These are phyloP conservation scores for Mesorhabditis spiculigera DNA, from an alignment of 2,888 invertebrate species.

Conservation along the genomic window DNA sequence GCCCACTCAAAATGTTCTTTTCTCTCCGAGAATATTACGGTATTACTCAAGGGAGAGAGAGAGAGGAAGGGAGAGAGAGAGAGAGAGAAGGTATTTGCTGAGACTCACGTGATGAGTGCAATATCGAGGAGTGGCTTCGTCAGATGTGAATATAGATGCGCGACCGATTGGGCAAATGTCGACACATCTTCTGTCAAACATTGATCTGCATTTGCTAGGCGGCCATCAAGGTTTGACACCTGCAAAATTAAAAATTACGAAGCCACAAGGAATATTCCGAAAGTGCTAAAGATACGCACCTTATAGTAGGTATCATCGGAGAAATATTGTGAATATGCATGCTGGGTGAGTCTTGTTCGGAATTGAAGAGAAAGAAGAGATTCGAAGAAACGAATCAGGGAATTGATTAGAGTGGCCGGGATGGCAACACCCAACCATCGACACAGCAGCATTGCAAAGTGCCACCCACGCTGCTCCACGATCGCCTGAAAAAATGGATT, in stretches of 20 bases:
- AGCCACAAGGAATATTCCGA: too few species aligned
- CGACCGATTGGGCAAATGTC: slow-evolving; percentile 70
- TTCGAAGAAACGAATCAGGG: slow-evolving; percentile 89
- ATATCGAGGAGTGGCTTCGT: slow-evolving; percentile 95
- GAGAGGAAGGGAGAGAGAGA: too few species aligned
- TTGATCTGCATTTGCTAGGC: slow-evolving; percentile 93
- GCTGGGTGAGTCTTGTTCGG: slow-evolving; percentile 82
- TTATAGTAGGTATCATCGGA: neutral
- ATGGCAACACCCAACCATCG: slow-evolving; percentile 93
- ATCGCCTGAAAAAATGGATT: slow-evolving; percentile 23
- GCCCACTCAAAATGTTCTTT: too few species aligned
- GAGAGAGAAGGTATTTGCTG: too few species aligned
- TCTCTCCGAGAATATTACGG: too few species aligned
- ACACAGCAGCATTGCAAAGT: slow-evolving; percentile 75
- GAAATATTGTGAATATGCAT: slow-evolving; percentile 82
- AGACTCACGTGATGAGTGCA: slow-evolving; percentile 72
- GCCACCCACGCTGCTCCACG: slow-evolving; percentile 55
- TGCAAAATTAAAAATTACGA: too few species aligned
- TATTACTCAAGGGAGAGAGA: too few species aligned
- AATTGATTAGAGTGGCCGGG: slow-evolving; percentile 95
- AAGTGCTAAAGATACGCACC: too few species aligned
- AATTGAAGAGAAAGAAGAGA: slow-evolving; percentile 85
- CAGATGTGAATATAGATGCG: slow-evolving; percentile 91
- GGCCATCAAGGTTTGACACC: slow-evolving; percentile 83
- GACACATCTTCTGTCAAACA: slow-evolving; percentile 93